Conservation (phyloP, 2,797 vertebrate genomes). For the Enteromius treurensis region DNA sequence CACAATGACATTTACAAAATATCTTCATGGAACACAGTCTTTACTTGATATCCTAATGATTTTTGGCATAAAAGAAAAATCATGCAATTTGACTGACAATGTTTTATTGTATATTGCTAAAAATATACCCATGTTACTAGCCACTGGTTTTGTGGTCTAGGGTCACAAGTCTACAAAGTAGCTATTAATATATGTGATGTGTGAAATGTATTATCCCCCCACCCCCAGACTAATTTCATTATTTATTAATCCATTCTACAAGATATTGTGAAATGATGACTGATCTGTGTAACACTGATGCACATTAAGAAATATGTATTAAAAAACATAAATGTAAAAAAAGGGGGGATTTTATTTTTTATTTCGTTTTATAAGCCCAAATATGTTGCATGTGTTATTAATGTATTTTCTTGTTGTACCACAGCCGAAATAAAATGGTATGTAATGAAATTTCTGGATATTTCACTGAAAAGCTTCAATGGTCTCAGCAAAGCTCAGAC, state of each 20-base stretch:
- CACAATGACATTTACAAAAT: not conserved
- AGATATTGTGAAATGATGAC: not conserved
- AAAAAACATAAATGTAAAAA: no score
- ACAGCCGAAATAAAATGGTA: not conserved
- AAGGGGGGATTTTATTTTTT: not conserved
- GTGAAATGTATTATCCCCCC: not conserved
- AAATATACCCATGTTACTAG: not conserved
- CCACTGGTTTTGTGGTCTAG: not conserved
- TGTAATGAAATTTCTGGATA: not conserved
- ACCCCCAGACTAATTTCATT: not conserved
- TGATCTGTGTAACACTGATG: not conserved
- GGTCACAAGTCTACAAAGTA: constrained; percentile 1
- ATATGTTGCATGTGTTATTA: not conserved
- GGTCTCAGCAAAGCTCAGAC: not conserved
- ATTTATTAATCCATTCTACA: constrained; percentile 9
- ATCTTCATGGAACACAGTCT: not conserved
- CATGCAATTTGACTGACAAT: not conserved
- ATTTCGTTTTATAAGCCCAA: not conserved
- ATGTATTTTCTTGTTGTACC: not conserved
- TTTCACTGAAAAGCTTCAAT: not conserved
- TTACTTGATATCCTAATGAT: not conserved
- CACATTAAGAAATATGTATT: not conserved
- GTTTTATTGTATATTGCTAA: not conserved
- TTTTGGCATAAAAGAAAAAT: not conserved
- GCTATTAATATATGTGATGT: not conserved